Conservation (phyloP, 2,888 invertebrate genomes). For the Norana najaformis region DNA sequence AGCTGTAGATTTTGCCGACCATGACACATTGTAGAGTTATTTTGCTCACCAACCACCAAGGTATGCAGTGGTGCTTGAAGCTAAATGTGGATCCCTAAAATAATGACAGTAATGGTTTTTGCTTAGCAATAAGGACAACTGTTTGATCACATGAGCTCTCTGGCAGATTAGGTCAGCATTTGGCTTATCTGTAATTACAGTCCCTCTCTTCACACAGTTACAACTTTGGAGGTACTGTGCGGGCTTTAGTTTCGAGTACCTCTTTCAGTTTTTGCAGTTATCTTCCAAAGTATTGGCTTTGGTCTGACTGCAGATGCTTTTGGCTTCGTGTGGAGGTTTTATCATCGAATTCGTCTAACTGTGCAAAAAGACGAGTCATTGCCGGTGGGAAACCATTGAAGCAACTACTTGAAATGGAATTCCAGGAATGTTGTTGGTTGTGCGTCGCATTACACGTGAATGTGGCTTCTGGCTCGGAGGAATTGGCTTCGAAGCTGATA, state of each 20-base stretch:
- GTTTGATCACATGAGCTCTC: conserved; percentile 13
- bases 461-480: neutral
- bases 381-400: conserved; percentile 2
- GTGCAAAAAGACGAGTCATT: neutral
- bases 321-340: neutral
- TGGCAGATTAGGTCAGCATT: neutral
- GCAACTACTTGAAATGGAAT: neutral
- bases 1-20: neutral
- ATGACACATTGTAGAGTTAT: neutral
- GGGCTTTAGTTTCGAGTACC: neutral
- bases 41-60: neutral
- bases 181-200: neutral
- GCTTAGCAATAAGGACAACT: neutral
- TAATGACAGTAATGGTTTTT: neutral
- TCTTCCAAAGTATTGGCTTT: neutral
- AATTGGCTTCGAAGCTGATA: neutral
- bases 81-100: neutral
- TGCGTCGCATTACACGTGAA: neutral
- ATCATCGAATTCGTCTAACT: conserved; percentile 13
- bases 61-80: conserved; percentile 10
- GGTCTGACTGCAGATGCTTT: too few relatives aligned
- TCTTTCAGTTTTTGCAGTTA: neutral
- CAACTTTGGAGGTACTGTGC: neutral
- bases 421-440: conserved; percentile 5
- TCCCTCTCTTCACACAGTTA: neutral